phyloP scores from a whole-genome alignment of 2,888 invertebrate genomes.

The Dryobota labecula region DNA sequence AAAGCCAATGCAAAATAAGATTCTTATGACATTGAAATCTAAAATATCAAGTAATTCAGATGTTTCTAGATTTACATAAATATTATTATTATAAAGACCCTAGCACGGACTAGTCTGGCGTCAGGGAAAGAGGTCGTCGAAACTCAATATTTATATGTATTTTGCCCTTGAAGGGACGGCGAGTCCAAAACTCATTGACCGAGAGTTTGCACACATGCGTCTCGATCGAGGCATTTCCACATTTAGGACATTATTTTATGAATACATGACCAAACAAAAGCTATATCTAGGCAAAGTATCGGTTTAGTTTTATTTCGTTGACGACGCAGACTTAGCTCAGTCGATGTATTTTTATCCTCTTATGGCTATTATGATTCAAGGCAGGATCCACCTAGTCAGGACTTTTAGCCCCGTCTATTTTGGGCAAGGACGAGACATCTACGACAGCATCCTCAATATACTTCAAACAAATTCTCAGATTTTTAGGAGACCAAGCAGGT shows the following conservation, averaged over 20 bases:
- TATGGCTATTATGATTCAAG: constrained; percentile 57
- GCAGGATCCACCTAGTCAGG: constrained; percentile 48
- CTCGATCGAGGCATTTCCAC: constrained; percentile 47
- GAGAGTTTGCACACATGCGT: constrained; percentile 65
- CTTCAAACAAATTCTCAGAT: constrained; percentile 18
- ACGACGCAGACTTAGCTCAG: constrained; percentile 19
- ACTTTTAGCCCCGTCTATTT: constrained; percentile 58
- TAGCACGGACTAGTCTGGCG: constrained; percentile 61
- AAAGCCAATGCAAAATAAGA: constrained; percentile 18
- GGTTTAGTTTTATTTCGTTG: constrained; percentile 36
- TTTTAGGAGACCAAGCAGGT: constrained; percentile 7
- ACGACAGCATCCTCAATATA: constrained; percentile 36
- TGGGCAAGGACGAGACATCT: constrained; percentile 49
- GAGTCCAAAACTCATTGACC: constrained; percentile 72
- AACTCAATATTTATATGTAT: constrained; percentile 76
- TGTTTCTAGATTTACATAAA: constrained; percentile 48
- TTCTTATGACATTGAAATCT: constrained; percentile 47
- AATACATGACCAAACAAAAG: constrained; percentile 23
- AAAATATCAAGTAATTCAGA: constrained; percentile 39
- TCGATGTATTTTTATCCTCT: constrained; percentile 43
- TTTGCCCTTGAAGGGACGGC: constrained; percentile 84
- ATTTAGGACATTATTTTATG: constrained; percentile 27
- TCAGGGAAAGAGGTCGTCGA: constrained; percentile 71
- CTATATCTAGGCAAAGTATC: constrained; percentile 22
- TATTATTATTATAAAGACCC: constrained; percentile 26